Percentiles rank a stretch among this genome's conserved stretches.
Evolutionary conservation across 2,888 invertebrate genomes (phyloP).

Genomic region (Brenthis daphne): DNA sequence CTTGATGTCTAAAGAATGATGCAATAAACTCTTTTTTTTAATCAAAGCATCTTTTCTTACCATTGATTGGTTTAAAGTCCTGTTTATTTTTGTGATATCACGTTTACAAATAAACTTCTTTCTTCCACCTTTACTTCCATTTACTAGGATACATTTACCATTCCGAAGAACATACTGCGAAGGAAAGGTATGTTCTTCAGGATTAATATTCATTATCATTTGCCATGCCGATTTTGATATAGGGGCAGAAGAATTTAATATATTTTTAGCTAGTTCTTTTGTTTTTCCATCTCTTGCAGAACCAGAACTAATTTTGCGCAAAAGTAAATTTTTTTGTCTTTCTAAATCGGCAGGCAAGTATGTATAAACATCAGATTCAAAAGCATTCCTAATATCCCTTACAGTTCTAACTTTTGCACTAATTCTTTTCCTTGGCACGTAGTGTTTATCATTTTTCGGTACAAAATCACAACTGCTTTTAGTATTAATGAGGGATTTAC

Average conservation of each 20-base stretch:
- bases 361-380: constrained; percentile 62
- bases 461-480: constrained; percentile 52
- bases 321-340: constrained; percentile 58
- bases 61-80: constrained; percentile 37
- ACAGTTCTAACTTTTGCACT: constrained; percentile 69
- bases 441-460: constrained; percentile 61
- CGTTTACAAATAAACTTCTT: constrained; percentile 59
- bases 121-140: constrained; percentile 68
- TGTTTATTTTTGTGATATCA: constrained; percentile 51
- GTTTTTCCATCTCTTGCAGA: constrained; percentile 58
- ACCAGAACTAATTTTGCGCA: constrained; percentile 65
- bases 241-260: constrained; percentile 59
- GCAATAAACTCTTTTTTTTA: constrained; percentile 55
- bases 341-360: constrained; percentile 59
- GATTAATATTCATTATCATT: constrained; percentile 72
- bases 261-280: constrained; percentile 57
- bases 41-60: constrained; percentile 39
- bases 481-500: constrained; percentile 33
- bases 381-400: constrained; percentile 60
- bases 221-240: constrained; percentile 68
- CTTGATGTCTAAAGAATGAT: constrained; percentile 61
- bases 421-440: constrained; percentile 61
- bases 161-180: constrained; percentile 67
- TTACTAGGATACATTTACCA: constrained; percentile 60
- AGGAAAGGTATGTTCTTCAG: constrained; percentile 52